A percentile compares a stretch with the other conserved stretches of the same genome.
These are phyloP conservation scores for Conchocele bisecta DNA, from an alignment of 2,888 invertebrate species.

Conservation along the genomic window DNA sequence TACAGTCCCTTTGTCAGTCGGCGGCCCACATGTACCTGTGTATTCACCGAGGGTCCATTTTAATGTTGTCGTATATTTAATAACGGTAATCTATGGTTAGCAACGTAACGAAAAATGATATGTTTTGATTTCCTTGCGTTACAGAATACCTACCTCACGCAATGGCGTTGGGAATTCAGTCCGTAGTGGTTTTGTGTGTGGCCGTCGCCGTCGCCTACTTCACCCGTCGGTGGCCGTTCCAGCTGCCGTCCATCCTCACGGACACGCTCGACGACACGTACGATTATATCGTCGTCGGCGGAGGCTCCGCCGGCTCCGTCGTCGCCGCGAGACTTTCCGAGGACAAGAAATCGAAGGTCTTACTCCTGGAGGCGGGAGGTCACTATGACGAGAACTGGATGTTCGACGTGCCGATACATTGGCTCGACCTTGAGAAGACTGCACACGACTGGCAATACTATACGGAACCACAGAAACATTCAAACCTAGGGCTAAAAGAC, in stretches of 20 bases:
- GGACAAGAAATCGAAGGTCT: constrained; percentile 71
- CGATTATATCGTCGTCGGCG: constrained; percentile 7
- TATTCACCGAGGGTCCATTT: no score
- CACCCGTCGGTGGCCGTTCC: not conserved
- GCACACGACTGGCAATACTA: constrained; percentile 81
- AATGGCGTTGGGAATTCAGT: no score
- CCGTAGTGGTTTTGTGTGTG: not conserved
- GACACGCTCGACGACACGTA: not conserved
- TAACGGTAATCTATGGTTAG: no score
- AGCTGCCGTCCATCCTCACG: not conserved
- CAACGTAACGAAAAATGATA: no score
- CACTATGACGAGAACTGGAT: constrained; percentile 79
- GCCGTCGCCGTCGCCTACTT: not conserved
- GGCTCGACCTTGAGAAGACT: constrained; percentile 78
- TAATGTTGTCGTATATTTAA: no score
- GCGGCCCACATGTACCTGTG: no score
- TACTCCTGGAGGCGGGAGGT: constrained; percentile 83
- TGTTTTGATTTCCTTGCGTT: no score
- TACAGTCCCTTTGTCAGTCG: no score
- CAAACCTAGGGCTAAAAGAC: constrained; percentile 36
- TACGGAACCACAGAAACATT: constrained; percentile 81
- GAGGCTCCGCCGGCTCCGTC: constrained; percentile 1
- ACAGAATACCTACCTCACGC: no score
- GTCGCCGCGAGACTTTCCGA: constrained; percentile 61
- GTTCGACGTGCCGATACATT: constrained; percentile 83